A percentile compares a stretch with the other conserved stretches of the same genome.
Conservation (phyloP, 2,797 vertebrate species). For the Enteromius trimaculatus region DNA sequence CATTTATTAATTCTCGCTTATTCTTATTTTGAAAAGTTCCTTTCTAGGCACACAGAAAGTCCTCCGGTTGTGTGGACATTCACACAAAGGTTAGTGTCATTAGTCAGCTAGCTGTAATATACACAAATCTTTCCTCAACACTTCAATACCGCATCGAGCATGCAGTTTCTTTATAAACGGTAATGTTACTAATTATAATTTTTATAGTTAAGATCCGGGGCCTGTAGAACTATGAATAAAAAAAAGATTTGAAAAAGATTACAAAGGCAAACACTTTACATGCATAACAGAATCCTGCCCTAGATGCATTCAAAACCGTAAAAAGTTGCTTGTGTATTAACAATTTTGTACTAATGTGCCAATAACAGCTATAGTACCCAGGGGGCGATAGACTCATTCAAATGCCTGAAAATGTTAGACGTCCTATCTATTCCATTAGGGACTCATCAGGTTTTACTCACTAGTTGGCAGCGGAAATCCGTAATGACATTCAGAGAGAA, state of each 20-base stretch:
- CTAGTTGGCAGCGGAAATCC: slow-evolving; percentile 1
- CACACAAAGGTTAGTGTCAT: neutral
- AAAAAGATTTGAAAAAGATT: neutral
- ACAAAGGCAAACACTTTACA: neutral
- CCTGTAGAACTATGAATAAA: neutral
- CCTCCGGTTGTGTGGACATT: neutral
- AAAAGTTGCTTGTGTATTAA: neutral
- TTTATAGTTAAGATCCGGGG: neutral
- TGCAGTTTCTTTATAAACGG: neutral
- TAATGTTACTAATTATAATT: neutral
- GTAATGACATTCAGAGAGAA: neutral
- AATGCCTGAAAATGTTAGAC: neutral
- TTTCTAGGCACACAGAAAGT: neutral
- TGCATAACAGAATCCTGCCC: neutral
- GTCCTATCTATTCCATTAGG: neutral
- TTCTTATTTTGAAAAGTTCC: neutral
- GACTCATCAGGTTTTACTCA: neutral
- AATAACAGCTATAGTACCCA: neutral
- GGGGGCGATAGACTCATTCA: neutral
- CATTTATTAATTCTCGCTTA: neutral
- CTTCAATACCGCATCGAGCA: neutral
- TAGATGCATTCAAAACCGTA: neutral
- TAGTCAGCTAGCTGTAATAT: neutral
- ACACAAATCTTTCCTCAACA: neutral
- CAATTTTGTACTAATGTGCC: neutral